Conservation (phyloP, 2,113 vertebrate species). For the Nycticebus coucang region DNA sequence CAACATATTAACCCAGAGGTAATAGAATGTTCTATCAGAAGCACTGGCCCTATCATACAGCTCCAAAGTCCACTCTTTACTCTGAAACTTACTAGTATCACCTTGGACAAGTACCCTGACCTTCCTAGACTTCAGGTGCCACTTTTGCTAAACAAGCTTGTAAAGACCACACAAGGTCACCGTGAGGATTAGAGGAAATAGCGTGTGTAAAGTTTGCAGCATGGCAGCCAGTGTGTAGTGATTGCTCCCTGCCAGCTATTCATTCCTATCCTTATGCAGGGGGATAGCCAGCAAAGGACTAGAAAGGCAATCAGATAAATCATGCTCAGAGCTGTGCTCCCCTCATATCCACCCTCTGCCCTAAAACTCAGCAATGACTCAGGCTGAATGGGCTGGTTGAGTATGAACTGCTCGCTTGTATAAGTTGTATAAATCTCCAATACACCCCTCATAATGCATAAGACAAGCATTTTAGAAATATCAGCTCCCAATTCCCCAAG, state of each 20-base stretch:
- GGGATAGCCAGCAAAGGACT: background rate
- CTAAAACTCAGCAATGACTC: background rate
- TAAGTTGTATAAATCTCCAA: background rate
- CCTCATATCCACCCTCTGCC: background rate
- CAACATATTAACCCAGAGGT: background rate
- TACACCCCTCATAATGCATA: background rate
- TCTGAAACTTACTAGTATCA: background rate
- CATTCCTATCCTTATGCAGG: background rate
- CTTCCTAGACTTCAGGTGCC: slow-evolving; percentile 23
- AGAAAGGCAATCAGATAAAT: background rate
- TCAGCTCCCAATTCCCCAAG: background rate
- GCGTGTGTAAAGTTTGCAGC: background rate
- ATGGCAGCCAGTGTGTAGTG: background rate
- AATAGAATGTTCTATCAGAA: background rate
- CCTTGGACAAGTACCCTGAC: background rate
- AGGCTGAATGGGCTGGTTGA: no score
- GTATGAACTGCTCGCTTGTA: background rate
- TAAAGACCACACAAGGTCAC: no score
- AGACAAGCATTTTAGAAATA: background rate
- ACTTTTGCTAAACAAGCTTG: background rate
- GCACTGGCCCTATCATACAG: background rate
- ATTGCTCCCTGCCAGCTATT: background rate
- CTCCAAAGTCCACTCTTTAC: background rate
- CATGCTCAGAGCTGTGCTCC: background rate
- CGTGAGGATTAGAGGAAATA: background rate